A percentile compares a stretch with the other conserved stretches of the same genome.
Conservation (phyloP, 2,113 vertebrate genomes). For the Ceyx margarethae region DNA sequence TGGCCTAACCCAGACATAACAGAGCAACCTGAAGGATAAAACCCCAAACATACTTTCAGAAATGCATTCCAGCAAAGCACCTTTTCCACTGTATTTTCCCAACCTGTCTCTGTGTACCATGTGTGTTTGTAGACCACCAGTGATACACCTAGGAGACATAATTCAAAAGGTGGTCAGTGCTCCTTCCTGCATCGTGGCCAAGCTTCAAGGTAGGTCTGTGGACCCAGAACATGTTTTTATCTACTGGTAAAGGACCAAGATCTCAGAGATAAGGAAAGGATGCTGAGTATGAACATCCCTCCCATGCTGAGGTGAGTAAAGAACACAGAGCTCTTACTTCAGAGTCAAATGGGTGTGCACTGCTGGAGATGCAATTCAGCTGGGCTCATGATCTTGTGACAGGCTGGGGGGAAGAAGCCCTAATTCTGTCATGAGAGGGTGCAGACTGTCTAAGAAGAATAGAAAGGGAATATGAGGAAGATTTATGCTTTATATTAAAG, state of each 20-base stretch:
- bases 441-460: neutral
- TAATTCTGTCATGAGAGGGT: neutral
- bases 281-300: neutral
- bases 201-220: neutral
- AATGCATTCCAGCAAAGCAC: neutral
- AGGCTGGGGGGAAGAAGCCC: too few species aligned
- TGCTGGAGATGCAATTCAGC: too few species aligned
- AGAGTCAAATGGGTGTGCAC: neutral
- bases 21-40: neutral
- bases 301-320: neutral
- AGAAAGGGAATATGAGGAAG: neutral
- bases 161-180: neutral
- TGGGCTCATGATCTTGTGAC: too few species aligned
- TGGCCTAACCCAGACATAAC: neutral
- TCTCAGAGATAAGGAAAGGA: neutral
- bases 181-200: neutral
- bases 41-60: neutral
- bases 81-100: neutral
- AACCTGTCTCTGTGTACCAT: neutral
- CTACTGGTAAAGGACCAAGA: neutral
- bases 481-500: neutral
- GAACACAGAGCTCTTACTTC: neutral
- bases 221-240: neutral
- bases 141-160: neutral
- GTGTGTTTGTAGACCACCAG: neutral